A percentile compares a stretch with the other conserved stretches of the same genome.
phyloP scores from a whole-genome alignment of 2,888 invertebrate genomes.

The Plagodis dolabraria region DNA sequence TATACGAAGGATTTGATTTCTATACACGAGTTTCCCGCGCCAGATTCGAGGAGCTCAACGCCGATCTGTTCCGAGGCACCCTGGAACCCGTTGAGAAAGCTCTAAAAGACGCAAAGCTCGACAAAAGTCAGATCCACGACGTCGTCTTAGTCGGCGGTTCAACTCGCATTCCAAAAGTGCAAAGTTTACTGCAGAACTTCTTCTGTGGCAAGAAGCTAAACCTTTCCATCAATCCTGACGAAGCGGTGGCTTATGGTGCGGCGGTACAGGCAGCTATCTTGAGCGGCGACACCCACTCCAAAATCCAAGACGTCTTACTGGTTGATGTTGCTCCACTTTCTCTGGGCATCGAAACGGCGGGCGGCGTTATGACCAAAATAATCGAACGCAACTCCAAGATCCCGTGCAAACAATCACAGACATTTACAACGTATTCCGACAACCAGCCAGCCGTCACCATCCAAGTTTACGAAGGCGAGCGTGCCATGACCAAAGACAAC shows the following conservation, averaged over 20 bases:
- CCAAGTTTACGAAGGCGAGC: slow-evolving; percentile 7
- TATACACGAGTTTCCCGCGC: slow-evolving; percentile 6
- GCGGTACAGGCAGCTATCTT: slow-evolving; percentile 6
- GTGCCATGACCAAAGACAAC: slow-evolving; percentile 9
- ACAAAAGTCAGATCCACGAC: slow-evolving; percentile 7
- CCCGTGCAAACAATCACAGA: slow-evolving; percentile 6
- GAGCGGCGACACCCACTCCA: slow-evolving; percentile 4
- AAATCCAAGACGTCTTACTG: slow-evolving; percentile 6
- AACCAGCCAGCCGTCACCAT: slow-evolving; percentile 10
- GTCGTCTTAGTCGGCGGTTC: slow-evolving; percentile 7
- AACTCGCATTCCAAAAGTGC: slow-evolving; percentile 4
- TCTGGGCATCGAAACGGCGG: slow-evolving; percentile 4
- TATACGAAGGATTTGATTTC: slow-evolving; percentile 2
- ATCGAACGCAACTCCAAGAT: slow-evolving; percentile 10
- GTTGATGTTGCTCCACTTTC: slow-evolving; percentile 5
- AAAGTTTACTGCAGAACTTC: slow-evolving; percentile 6
- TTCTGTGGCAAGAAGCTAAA: slow-evolving; percentile 6
- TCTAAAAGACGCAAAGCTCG: slow-evolving; percentile 6
- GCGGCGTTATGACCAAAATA: slow-evolving; percentile 6
- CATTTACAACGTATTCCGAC: slow-evolving; percentile 4
- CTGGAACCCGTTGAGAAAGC: slow-evolving; percentile 6
- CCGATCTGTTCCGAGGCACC: slow-evolving; percentile 3
- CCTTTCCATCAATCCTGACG: slow-evolving; percentile 6
- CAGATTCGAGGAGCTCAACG: slow-evolving; percentile 1
- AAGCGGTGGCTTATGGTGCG: slow-evolving; percentile 5